Evolutionary conservation across 35 echinoderm and acorn worm species (phyloP), one percentile per base, ranked within the genome.

Genomic region (Apostichopus japonicus): DNA sequence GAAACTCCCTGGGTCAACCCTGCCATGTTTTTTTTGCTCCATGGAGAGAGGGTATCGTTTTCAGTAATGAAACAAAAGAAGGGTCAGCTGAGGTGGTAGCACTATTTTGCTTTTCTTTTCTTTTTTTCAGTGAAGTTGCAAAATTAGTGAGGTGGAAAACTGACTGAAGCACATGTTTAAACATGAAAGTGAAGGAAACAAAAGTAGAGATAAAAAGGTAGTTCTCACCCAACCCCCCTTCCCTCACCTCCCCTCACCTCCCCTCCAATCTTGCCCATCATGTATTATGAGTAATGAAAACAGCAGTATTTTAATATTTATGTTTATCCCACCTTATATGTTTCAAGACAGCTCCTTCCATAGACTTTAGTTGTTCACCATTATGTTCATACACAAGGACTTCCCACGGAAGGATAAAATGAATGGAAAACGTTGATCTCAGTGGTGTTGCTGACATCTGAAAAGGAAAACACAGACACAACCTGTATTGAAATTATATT

Each of bases 291-390:
- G 33, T 44, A 0, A 4, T 44, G 33, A 44, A 1, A 44, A 44
- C 33, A 44, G 11, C 63, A 67, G 63, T 67, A 67, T 19, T 0
- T 11, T 15, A 67, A 67, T 67, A 67, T 67, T 67, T 10, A 67
- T 15, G 63, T 67, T 5, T 67, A 4, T 19, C 63, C 19, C 62
- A 83, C 79, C 79, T 83, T 53, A 14, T 54, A 15, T 52, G 33
- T 33, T 19, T 83, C n/a, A 83, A 55, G 54, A 83, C 44, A 83
- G 79, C 17, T 54, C 79, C 79, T 55, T 54, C 33, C 79, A 83
- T 83, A 54, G 79, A 44, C 44, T 55, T 54, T 1, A 83, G 54
- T 54, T 83, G 79, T 8, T 55, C 51, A 83, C 51, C 44, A 54
- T 44, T 83, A 54, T 83, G 54, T 13, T 6, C 79, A 83, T n/a